Conservation (phyloP, 53 echinoderm and acorn worm genomes). For the Holothuria leucospilota region DNA sequence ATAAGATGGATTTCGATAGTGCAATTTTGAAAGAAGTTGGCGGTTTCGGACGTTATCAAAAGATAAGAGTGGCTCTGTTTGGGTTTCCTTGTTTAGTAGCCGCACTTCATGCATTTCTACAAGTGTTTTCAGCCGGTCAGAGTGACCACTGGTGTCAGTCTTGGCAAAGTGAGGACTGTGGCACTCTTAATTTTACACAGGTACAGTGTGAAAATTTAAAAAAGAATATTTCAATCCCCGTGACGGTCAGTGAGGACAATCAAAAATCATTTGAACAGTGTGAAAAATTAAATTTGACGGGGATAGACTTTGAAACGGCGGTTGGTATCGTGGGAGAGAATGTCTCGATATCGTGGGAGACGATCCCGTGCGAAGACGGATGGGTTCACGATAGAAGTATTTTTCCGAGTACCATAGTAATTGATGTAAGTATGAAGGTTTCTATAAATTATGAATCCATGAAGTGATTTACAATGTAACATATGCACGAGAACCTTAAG, state of each 20-base stretch:
- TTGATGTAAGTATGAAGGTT: slow-evolving; percentile 8
- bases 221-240: neutral
- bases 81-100: neutral
- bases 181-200: neutral
- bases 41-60: slow-evolving; percentile 8
- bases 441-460: too few relatives aligned
- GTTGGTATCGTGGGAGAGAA: neutral
- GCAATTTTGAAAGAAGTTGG: neutral
- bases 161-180: neutral
- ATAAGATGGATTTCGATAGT: slow-evolving; percentile 1
- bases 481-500: too few relatives aligned
- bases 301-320: slow-evolving; percentile 15
- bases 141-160: slow-evolving; percentile 36
- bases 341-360: too few relatives aligned
- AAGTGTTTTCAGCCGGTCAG: slow-evolving; percentile 33
- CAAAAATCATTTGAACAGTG: slow-evolving; percentile 7
- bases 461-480: too few relatives aligned
- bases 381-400: slow-evolving; percentile 20
- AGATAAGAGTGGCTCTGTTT: neutral
- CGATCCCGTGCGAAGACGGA: slow-evolving; percentile 23
- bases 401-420: slow-evolving; percentile 12
- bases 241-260: neutral
- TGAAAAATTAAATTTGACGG: slow-evolving; percentile 15
- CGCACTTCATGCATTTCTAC: neutral
- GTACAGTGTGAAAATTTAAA: slow-evolving; percentile 1